Evolutionary conservation across 2,888 invertebrate genomes (phyloP).

Genomic region (Eristalinus sepulchralis): DNA sequence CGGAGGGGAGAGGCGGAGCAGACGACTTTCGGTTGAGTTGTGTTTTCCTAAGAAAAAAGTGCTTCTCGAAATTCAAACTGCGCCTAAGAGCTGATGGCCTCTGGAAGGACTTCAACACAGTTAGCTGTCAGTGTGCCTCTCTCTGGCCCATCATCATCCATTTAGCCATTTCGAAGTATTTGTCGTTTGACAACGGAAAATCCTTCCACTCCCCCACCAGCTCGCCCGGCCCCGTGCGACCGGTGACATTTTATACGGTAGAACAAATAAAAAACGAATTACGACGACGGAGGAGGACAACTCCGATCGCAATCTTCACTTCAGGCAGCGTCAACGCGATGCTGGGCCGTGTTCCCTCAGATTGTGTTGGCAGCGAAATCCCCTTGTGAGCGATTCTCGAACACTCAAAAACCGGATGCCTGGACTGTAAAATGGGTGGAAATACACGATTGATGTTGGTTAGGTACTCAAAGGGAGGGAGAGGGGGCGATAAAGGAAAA

Average conservation of each 20-base stretch:
- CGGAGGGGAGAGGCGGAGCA: background rate
- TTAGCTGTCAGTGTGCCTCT: slow-evolving; percentile 1
- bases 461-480: background rate
- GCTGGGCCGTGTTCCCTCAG: background rate
- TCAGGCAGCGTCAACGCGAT: background rate
- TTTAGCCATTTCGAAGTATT: background rate
- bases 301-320: background rate
- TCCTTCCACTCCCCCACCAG: background rate
- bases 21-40: background rate
- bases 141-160: background rate
- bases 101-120: background rate
- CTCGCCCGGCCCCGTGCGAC: background rate
- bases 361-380: background rate
- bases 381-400: background rate
- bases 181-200: slow-evolving; percentile 8
- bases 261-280: slow-evolving; percentile 7
- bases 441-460: background rate
- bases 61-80: slow-evolving; percentile 3
- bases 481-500: no score
- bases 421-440: background rate
- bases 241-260: slow-evolving; percentile 6
- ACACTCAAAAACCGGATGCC: background rate
- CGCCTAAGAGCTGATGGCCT: slow-evolving; percentile 20
- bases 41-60: slow-evolving; percentile 8
- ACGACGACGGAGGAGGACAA: background rate